Conservation (phyloP, 2,113 vertebrate genomes). For the Carassius auratus region DNA sequence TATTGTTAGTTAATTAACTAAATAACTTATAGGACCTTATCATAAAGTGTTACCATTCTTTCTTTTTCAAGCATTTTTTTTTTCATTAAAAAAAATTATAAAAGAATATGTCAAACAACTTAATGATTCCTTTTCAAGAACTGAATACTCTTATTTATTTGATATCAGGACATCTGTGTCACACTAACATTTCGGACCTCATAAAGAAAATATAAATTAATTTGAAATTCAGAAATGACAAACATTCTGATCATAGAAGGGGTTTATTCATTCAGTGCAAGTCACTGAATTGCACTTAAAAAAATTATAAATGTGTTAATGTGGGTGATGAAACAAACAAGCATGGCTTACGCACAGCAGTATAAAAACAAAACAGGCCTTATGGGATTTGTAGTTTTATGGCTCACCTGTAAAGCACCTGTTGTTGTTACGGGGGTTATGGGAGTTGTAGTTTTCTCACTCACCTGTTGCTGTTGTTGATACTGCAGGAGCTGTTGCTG, state of each 20-base stretch:
- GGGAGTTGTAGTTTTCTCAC: conserved; percentile 1
- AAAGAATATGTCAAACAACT: too few relatives aligned
- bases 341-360: neutral
- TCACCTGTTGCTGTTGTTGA: conserved; percentile 78
- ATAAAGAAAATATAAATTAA: too few relatives aligned
- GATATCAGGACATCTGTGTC: too few relatives aligned
- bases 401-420: neutral
- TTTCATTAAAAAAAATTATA: too few relatives aligned
- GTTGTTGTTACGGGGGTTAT: neutral
- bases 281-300: neutral
- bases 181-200: too few relatives aligned
- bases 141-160: neutral
- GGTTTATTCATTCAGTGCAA: neutral
- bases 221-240: neutral
- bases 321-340: neutral
- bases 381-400: neutral
- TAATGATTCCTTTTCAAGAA: too few relatives aligned
- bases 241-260: neutral
- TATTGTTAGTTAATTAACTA: neutral
- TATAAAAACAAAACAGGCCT: too few relatives aligned
- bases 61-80: too few relatives aligned
- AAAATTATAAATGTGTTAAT: neutral
- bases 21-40: too few relatives aligned
- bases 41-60: too few relatives aligned
- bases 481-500: conserved; percentile 81